Evolutionary conservation across 2,797 vertebrate species (phyloP).

Genomic region (Chaunax sp.): DNA sequence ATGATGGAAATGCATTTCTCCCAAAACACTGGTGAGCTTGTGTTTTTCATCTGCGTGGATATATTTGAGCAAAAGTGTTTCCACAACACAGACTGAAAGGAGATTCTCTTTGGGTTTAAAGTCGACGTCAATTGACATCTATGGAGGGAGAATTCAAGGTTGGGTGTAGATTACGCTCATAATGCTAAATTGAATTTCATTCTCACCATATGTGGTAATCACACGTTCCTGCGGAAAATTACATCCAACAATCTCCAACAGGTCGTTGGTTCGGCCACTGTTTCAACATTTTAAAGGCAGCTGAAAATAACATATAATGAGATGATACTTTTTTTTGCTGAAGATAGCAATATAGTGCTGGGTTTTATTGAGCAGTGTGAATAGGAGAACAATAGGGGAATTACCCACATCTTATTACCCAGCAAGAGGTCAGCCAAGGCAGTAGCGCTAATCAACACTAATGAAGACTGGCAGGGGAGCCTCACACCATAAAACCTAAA

Average conservation of each 20-base stretch:
- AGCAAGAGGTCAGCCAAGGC: constrained; percentile 43
- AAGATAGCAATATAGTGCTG: constrained; percentile 5
- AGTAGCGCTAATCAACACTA: constrained; percentile 86
- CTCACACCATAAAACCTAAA: constrained; percentile 81
- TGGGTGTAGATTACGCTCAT: constrained; percentile 30
- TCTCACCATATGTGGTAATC: constrained; percentile 24
- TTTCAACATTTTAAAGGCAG: not conserved
- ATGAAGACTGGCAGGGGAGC: constrained; percentile 86
- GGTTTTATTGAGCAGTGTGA: constrained; percentile 30
- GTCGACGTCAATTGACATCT: constrained; percentile 23
- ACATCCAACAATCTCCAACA: not conserved
- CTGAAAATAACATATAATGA: constrained; percentile 3
- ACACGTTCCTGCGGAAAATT: not conserved
- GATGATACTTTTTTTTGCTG: not conserved
- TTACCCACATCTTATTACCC: constrained; percentile 29
- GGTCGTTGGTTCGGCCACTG: not conserved
- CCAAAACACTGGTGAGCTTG: constrained; percentile 31
- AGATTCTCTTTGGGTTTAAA: constrained; percentile 38
- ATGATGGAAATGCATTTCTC: constrained; percentile 41
- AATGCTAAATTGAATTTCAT: constrained; percentile 22
- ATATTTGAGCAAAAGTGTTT: constrained; percentile 59
- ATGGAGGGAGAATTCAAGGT: constrained; percentile 1
- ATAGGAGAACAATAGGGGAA: constrained; percentile 41
- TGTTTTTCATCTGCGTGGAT: constrained; percentile 44
- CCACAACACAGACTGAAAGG: constrained; percentile 36